These are phyloP conservation scores for Calameuta idolon DNA, from an alignment of 2,888 invertebrate species.

Conservation along the genomic window DNA sequence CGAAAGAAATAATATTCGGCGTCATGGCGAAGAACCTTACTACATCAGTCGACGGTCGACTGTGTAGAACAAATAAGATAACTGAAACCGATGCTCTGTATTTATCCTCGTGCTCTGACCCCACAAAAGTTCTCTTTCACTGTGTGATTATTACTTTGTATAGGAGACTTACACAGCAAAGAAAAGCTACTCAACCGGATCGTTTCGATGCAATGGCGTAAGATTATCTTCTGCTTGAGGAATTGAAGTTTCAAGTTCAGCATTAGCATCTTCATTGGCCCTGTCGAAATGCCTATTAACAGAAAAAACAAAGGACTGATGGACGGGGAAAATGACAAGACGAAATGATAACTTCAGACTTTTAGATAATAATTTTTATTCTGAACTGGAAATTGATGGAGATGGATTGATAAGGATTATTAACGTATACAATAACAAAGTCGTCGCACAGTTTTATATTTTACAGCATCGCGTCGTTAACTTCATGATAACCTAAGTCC, in stretches of 20 bases:
- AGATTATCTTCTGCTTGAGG: neutral
- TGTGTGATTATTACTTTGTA: neutral
- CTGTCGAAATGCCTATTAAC: neutral
- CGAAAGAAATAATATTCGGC: slow-evolving; percentile 4
- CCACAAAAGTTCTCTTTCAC: neutral
- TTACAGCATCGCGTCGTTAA: neutral
- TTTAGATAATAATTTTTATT: neutral
- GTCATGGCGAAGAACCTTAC: neutral
- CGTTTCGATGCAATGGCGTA: neutral
- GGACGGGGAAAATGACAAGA: neutral
- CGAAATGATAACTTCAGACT: neutral
- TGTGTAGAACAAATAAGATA: neutral
- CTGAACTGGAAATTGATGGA: neutral
- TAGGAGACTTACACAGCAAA: neutral
- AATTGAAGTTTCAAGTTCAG: neutral
- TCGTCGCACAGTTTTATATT: neutral
- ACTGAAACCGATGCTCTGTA: neutral
- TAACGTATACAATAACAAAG: neutral
- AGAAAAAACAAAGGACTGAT: neutral
- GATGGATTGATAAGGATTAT: neutral
- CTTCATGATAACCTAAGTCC: neutral
- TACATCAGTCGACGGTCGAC: neutral
- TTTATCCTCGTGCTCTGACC: neutral
- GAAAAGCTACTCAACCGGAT: neutral
- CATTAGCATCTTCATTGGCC: neutral